Evolutionary conservation across 2,888 invertebrate genomes (phyloP), one percentile per base, ranked within the genome.

Genomic region (Agrotis exclamationis): DNA sequence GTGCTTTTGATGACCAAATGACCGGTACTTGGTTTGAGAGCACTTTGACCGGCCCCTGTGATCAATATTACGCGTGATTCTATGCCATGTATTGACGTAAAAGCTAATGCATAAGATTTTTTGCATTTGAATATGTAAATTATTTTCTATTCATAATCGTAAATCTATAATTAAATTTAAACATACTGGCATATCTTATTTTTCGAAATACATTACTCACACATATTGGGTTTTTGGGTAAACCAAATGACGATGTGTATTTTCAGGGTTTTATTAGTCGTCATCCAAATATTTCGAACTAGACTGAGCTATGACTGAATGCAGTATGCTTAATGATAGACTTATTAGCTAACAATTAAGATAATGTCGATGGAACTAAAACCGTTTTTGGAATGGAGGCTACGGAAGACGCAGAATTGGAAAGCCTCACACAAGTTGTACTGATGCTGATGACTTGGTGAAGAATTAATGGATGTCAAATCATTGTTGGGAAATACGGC

Each of bases 1-100:
- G 88, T 86, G 85, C 91, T 89, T 90, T 89, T 89, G 90, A 91
- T 79, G 88, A 84, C 87, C 88, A 89, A 89, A 91, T 87, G 89
- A 90, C 89, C 87, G 89, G 86, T 79, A 82, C 91, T 91, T 68
- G 62, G 58, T 73, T 83, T 67, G 78, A 88, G 88, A 87, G 91
- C 86, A 82, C 90, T 87, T 87, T 75, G 77, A 70, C 76, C 84
- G 83, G 83, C 88, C 90, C 87, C 84, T 85, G 79, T 85, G 88
- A 87, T 89, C 88, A 88, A 89, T 87, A 89, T 84, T 83, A 80
- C 79, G 77, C 74, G 66, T 75, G 58, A 63, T 72, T 66, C 60
- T 72, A 68, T 50, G 33, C 39, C 33, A 48, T 63, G 48, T 63
- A 39, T 18, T 7, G 6, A 33, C 33, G 20, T 48, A 24, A 14